These are phyloP conservation scores for Schizopygopsis malacanthus DNA, from an alignment of 2,797 vertebrate species.

Conservation along the genomic window DNA sequence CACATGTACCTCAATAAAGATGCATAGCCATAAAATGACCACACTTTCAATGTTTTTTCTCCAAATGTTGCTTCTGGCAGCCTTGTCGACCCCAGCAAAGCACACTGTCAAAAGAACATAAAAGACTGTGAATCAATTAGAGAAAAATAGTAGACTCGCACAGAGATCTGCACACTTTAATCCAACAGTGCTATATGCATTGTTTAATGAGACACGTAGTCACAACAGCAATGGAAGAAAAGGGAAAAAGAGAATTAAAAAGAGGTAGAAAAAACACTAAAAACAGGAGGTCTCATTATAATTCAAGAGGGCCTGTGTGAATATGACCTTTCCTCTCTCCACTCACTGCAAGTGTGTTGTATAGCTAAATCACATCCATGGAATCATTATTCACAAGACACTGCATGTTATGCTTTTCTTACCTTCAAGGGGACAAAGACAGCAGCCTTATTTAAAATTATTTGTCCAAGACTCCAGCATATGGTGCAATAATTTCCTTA, in stretches of 20 bases:
- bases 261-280: slow-evolving; percentile 2
- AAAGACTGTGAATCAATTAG: slow-evolving; percentile 50
- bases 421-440: slow-evolving; percentile 25
- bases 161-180: slow-evolving; percentile 9
- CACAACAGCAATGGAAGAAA: not conserved
- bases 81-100: slow-evolving; percentile 15
- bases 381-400: slow-evolving; percentile 58
- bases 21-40: not conserved
- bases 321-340: slow-evolving; percentile 61
- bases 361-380: slow-evolving; percentile 58
- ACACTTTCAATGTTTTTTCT: not conserved
- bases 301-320: slow-evolving; percentile 54
- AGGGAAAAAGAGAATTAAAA: slow-evolving; percentile 13
- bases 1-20: slow-evolving; percentile 3
- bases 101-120: slow-evolving; percentile 31
- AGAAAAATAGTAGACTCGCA: slow-evolving; percentile 29
- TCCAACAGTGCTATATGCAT: not conserved
- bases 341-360: slow-evolving; percentile 50
- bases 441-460: slow-evolving; percentile 24
- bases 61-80: not conserved
- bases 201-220: slow-evolving; percentile 49
- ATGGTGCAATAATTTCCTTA: slow-evolving; percentile 14
- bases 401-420: slow-evolving; percentile 29
- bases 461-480: not conserved
- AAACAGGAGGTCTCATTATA: slow-evolving; percentile 55